phyloP scores from a whole-genome alignment of 2,797 vertebrate species.

The Esox masquinongy region DNA sequence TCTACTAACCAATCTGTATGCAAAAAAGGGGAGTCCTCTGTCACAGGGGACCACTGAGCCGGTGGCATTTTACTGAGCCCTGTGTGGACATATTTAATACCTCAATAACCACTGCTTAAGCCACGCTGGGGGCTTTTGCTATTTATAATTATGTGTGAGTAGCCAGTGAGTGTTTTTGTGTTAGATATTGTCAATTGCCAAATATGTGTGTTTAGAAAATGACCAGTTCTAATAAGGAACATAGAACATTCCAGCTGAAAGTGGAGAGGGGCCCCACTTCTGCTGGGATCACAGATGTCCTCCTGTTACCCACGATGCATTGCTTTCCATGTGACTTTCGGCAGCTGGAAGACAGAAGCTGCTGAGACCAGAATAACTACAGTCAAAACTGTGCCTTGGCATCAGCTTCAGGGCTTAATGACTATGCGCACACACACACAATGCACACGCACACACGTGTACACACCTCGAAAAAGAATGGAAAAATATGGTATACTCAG shows the following conservation, averaged over 20 bases:
- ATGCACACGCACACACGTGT: conserved; percentile 16
- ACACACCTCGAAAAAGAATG: conserved; percentile 1
- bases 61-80: conserved; percentile 70
- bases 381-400: conserved; percentile 57
- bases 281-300: conserved; percentile 10
- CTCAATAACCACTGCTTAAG: conserved; percentile 75
- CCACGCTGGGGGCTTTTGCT: conserved; percentile 65
- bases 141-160: conserved; percentile 38
- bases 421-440: conserved; percentile 31
- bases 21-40: conserved; percentile 66
- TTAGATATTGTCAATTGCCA: background rate
- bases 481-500: conserved; percentile 2
- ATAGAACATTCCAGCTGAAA: background rate
- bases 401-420: conserved; percentile 53
- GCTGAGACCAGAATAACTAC: conserved; percentile 57
- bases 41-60: conserved; percentile 68
- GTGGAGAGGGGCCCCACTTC: background rate
- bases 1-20: conserved; percentile 76
- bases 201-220: conserved; percentile 27
- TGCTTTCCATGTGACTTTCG: conserved; percentile 12
- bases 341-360: conserved; percentile 37
- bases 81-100: conserved; percentile 78
- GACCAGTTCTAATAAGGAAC: background rate
- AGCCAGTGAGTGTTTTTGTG: background rate
- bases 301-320: conserved; percentile 2